phyloP scores from a whole-genome alignment of 2,797 vertebrate genomes.

The Scyliorhinus canicula region DNA sequence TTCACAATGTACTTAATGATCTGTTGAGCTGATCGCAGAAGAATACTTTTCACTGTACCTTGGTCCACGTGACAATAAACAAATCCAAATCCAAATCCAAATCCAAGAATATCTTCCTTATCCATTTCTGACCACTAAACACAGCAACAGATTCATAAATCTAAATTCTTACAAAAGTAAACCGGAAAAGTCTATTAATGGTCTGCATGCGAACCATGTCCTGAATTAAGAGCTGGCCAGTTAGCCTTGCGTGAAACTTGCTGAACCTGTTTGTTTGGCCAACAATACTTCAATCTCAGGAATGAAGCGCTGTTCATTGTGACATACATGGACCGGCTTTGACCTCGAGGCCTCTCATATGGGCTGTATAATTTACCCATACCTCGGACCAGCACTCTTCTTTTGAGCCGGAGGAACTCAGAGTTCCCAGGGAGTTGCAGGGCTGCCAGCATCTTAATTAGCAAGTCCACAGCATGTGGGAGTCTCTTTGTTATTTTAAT shows the following conservation, averaged over 20 bases:
- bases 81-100: no score
- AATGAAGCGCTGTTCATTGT: background rate
- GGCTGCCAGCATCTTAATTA: constrained; percentile 27
- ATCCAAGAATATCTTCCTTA: background rate
- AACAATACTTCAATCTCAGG: background rate
- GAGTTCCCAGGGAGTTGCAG: background rate
- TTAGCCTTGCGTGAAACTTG: background rate
- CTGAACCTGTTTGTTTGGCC: background rate
- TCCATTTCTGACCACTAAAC: background rate
- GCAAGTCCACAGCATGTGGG: background rate
- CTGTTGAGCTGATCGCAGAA: no score
- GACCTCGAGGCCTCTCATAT: background rate
- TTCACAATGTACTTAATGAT: no score
- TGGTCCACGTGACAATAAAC: no score
- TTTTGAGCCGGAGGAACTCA: background rate
- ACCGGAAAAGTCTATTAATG: background rate
- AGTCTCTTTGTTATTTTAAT: constrained; percentile 37
- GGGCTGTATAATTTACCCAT: background rate
- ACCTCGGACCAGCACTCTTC: background rate
- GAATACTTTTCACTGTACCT: no score
- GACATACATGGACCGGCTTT: background rate
- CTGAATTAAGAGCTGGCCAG: no score
- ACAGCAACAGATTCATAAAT: background rate
- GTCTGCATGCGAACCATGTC: background rate
- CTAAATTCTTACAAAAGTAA: background rate